phyloP scores from a whole-genome alignment of 2,113 vertebrate genomes.

The Ptilonorhynchus violaceus region DNA sequence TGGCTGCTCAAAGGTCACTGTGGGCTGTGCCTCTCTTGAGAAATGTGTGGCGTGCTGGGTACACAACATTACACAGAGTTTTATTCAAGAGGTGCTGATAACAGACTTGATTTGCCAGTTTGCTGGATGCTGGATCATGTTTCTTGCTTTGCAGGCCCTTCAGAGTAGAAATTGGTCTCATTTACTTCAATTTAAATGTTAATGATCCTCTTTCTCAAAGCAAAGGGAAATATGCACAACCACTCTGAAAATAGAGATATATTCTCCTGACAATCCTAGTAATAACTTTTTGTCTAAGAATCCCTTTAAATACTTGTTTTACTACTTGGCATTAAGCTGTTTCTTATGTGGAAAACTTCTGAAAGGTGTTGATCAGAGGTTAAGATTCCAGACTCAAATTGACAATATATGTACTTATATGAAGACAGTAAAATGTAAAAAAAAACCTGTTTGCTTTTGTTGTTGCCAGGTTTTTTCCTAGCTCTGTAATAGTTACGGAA shows the following conservation, averaged over 20 bases:
- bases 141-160: conserved; percentile 22
- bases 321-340: not conserved
- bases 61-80: not conserved
- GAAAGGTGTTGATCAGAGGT: not conserved
- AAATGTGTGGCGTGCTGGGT: not conserved
- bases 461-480: not conserved
- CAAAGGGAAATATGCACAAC: not conserved
- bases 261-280: not conserved
- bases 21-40: not conserved
- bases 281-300: conserved; percentile 2
- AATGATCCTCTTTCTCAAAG: conserved; percentile 8
- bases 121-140: conserved; percentile 13
- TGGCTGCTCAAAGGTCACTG: not conserved
- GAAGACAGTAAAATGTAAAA: not conserved
- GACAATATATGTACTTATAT: not conserved
- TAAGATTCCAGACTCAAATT: not conserved
- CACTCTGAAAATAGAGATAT: conserved; percentile 37
- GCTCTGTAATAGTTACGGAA: fast-evolving
- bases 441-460: not conserved
- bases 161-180: conserved; percentile 20
- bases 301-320: not conserved
- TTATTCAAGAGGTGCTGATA: conserved; percentile 36
- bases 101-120: conserved; percentile 24
- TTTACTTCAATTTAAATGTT: conserved; percentile 64
- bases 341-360: not conserved